Evolutionary conservation across 2,888 invertebrate genomes (phyloP), one percentile per base, ranked within the genome.

Genomic region (Loripinus fragilis): DNA sequence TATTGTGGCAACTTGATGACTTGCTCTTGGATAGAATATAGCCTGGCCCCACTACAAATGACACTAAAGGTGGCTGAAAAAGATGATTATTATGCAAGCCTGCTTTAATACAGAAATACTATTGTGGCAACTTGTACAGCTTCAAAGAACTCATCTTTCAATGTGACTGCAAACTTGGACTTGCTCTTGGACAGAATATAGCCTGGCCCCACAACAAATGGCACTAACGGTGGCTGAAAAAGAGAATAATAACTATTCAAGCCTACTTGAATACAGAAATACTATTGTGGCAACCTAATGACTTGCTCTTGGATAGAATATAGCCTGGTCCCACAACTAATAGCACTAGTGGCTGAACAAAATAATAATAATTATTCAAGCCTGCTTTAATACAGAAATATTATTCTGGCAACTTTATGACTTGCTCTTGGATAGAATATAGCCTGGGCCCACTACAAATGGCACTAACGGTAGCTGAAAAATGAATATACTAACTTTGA

Each of bases 91-190:
- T n/a, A n/a, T n/a, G n/a, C n/a, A n/a, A n/a, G n/a, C n/a, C n/a
- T n/a, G n/a, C n/a, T n/a, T n/a, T n/a, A n/a, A n/a, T n/a, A n/a
- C n/a, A n/a, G n/a, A n/a, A n/a, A n/a, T n/a, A n/a, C n/a, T n/a
- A n/a, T n/a, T n/a, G n/a, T n/a, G n/a, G n/a, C 87, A 64, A 90
- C 90, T 35, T 74, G 78, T 8, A 80, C 71, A 8, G 86, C 86
- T 8, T 91, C 89, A 80, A 92, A 92, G 84, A 92, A 91, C 52
- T 92, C 90, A 60, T 92, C 91, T 78, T 89, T 91, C 68, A 92
- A 83, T 33, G 89, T 90, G 77, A 91, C 87, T 66, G 89, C 88
- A 78, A 86, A 89, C 76, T 90, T 91, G 35, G 87, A 85, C 72
- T 92, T 92, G 85, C 90, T 92, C 73, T 87, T 88, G 15, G 90